Conservation (phyloP, 2,113 vertebrate species). For the Lethenteron reissneri region DNA sequence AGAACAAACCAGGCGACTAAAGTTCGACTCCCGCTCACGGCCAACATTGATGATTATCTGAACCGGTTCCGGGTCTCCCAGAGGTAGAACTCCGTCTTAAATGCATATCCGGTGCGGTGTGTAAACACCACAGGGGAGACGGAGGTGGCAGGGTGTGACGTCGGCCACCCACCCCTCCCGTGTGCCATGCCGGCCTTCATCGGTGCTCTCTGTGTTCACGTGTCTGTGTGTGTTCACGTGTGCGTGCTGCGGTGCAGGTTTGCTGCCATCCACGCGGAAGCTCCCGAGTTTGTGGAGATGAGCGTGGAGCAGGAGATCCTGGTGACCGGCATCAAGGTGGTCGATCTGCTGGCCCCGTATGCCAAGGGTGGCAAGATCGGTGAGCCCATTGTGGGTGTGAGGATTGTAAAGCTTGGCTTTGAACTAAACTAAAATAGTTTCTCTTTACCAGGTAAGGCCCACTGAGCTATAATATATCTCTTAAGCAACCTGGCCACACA, state of each 20-base stretch:
- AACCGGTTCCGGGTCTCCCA: too few species aligned
- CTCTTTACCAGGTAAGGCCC: too few species aligned
- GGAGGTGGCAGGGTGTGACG: neutral
- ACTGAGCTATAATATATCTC: too few species aligned
- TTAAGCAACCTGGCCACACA: too few species aligned
- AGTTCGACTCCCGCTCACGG: too few species aligned
- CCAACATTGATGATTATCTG: too few species aligned
- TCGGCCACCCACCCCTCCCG: neutral
- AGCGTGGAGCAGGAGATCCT: conserved; percentile 95
- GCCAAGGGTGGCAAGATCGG: conserved; percentile 96
- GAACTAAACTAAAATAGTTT: too few species aligned
- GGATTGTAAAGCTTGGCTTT: too few species aligned
- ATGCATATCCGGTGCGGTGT: too few species aligned
- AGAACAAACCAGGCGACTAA: too few species aligned
- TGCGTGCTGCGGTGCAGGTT: conserved; percentile 27
- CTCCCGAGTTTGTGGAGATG: conserved; percentile 87
- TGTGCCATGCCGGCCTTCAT: neutral
- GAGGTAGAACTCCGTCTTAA: too few species aligned
- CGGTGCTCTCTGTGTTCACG: neutral
- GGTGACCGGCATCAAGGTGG: conserved; percentile 93
- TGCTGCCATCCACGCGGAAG: conserved; percentile 84
- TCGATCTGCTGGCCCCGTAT: conserved; percentile 82
- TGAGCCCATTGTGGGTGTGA: conserved; percentile 18
- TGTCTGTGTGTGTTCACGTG: neutral
- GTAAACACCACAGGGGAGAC: neutral